These are phyloP conservation scores for Lucinisca nassula DNA, from an alignment of 2,888 invertebrate species.

Conservation along the genomic window DNA sequence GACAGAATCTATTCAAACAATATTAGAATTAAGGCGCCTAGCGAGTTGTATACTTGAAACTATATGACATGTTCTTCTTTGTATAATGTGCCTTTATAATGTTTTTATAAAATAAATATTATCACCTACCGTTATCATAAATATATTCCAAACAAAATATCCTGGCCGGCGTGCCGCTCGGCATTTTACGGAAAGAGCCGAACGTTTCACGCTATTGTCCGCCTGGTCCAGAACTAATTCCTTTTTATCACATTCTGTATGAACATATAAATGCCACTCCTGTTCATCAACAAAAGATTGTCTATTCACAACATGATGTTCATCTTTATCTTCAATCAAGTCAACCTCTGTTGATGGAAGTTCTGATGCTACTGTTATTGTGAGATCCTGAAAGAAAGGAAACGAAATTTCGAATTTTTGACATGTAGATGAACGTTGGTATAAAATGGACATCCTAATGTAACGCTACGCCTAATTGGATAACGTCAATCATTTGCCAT, in stretches of 20 bases:
- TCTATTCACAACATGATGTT: slow-evolving; percentile 85
- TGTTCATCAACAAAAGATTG: slow-evolving; percentile 87
- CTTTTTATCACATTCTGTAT: slow-evolving; percentile 84
- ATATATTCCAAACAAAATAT: slow-evolving; percentile 88
- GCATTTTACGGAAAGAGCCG: slow-evolving; percentile 86
- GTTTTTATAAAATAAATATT: too few relatives aligned
- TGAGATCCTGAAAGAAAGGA: slow-evolving; percentile 80
- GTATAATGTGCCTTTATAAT: too few relatives aligned
- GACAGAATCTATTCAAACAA: too few relatives aligned
- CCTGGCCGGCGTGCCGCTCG: slow-evolving; percentile 86
- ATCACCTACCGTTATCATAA: slow-evolving; percentile 87
- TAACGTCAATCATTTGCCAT: too few relatives aligned
- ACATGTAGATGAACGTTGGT: too few relatives aligned
- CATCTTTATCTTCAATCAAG: slow-evolving; percentile 82
- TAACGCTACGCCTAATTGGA: too few relatives aligned
- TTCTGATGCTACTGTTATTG: slow-evolving; percentile 85
- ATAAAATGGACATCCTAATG: too few relatives aligned
- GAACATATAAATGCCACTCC: slow-evolving; percentile 86
- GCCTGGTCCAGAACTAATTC: slow-evolving; percentile 86
- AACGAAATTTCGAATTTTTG: too few relatives aligned
- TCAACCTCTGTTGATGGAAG: slow-evolving; percentile 83
- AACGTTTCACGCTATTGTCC: slow-evolving; percentile 84
- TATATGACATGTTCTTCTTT: too few relatives aligned
- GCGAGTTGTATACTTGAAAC: too few relatives aligned
- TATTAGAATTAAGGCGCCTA: too few relatives aligned